Conservation (phyloP, 2,113 vertebrate species). For the Microtus ochrogaster region DNA sequence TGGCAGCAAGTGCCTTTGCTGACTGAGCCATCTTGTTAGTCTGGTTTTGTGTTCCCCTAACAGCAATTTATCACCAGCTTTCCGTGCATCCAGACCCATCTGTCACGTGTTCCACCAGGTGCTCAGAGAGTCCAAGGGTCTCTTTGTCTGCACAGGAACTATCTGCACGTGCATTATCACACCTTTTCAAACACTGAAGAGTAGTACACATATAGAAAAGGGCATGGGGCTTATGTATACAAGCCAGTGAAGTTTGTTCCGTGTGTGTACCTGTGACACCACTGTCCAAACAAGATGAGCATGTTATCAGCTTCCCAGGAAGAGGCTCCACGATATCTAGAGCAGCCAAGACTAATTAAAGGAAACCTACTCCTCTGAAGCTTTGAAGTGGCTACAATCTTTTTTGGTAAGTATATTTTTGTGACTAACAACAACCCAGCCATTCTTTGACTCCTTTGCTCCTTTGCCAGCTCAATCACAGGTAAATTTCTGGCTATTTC, state of each 20-base stretch:
- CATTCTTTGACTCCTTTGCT: constrained; percentile 2
- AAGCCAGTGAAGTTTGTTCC: not conserved
- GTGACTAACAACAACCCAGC: not conserved
- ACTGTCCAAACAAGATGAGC: constrained; percentile 27
- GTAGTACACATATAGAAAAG: constrained; percentile 3
- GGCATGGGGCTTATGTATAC: not conserved
- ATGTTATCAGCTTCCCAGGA: not conserved
- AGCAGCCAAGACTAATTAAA: not conserved
- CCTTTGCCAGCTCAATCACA: constrained; percentile 8
- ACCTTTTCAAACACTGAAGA: not conserved
- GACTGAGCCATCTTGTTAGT: not conserved
- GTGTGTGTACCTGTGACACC: not conserved
- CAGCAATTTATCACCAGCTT: not conserved
- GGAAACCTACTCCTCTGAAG: not conserved
- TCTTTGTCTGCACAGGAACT: not conserved
- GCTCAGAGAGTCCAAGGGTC: not conserved
- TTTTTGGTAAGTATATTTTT: not conserved
- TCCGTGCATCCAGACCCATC: not conserved
- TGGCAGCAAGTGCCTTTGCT: not conserved
- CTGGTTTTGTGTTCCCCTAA: not conserved
- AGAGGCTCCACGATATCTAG: not conserved
- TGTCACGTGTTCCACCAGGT: not conserved
- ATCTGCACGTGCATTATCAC: not conserved
- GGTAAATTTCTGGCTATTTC: constrained; percentile 21
- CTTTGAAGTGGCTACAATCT: not conserved